Evolutionary conservation across 2,888 invertebrate genomes (phyloP).

Genomic region (Yponomeuta sedellus): DNA sequence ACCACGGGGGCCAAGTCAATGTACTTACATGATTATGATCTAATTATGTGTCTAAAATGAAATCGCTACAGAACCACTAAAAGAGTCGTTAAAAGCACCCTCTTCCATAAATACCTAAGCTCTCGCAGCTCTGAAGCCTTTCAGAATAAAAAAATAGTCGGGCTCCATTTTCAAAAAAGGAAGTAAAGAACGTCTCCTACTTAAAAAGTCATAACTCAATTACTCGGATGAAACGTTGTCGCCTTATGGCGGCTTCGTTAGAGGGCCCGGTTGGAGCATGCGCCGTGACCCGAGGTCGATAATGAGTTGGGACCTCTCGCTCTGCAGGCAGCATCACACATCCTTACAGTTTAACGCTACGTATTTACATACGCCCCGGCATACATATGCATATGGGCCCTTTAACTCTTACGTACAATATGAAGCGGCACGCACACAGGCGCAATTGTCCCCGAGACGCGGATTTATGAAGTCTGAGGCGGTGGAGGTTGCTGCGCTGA

Average conservation of each 20-base stretch:
- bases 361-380: conserved; percentile 69
- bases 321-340: conserved; percentile 69
- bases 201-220: conserved; percentile 77
- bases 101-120: background rate
- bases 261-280: conserved; percentile 68
- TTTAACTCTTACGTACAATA: conserved; percentile 28
- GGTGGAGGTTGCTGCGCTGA: background rate
- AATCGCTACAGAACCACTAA: background rate
- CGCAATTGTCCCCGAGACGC: conserved; percentile 1
- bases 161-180: conserved; percentile 3
- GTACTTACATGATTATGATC: too few relatives aligned
- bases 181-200: conserved; percentile 39
- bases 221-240: conserved; percentile 72
- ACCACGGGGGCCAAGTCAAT: too few relatives aligned
- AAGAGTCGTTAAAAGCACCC: background rate
- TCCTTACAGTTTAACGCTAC: conserved; percentile 69
- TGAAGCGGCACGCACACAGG: conserved; percentile 14
- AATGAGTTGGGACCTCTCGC: conserved; percentile 70
- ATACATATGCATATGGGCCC: conserved; percentile 70
- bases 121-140: background rate
- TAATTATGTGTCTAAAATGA: too few relatives aligned
- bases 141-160: background rate
- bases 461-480: background rate
- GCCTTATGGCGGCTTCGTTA: conserved; percentile 72
- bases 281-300: conserved; percentile 77